Evolutionary conservation across 2,797 vertebrate genomes (phyloP).

Genomic region (Parauchenoglanis ngamensis): DNA sequence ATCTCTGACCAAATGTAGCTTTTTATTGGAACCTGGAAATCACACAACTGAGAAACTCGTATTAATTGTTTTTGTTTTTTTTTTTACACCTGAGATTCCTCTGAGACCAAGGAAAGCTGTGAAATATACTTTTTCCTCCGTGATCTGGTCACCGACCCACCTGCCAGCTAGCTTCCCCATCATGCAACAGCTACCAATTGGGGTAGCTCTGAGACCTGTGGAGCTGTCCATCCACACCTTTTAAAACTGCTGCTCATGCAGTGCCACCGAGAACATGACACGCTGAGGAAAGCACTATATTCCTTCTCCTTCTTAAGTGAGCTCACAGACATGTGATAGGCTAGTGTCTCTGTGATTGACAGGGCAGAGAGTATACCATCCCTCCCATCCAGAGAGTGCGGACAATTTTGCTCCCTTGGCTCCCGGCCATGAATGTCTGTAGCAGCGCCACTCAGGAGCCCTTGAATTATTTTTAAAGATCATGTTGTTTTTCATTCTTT

Average conservation of each 20-base stretch:
- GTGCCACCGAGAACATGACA: not conserved
- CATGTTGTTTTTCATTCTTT: not conserved
- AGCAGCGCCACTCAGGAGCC: not conserved
- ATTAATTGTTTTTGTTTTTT: not conserved
- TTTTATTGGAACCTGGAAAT: not conserved
- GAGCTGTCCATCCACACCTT: not conserved
- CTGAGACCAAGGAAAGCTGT: too few species aligned
- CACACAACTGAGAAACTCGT: not conserved
- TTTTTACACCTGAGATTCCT: not conserved
- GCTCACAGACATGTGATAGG: not conserved
- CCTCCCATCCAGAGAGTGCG: not conserved
- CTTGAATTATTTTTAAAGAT: slow-evolving; percentile 8
- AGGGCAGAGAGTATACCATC: not conserved
- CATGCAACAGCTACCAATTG: not conserved
- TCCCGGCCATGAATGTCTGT: not conserved
- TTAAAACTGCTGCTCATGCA: not conserved
- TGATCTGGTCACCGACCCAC: not conserved
- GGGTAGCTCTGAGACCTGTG: not conserved
- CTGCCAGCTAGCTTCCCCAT: not conserved
- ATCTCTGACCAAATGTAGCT: not conserved
- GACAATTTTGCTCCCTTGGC: not conserved
- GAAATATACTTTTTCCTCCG: too few species aligned
- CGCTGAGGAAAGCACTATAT: not conserved
- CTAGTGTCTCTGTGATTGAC: not conserved
- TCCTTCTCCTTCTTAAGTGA: not conserved